Percentiles rank a stretch among this genome's conserved stretches.
Conservation (phyloP, 2,113 vertebrate species). For the Motacilla tschutschensis region DNA sequence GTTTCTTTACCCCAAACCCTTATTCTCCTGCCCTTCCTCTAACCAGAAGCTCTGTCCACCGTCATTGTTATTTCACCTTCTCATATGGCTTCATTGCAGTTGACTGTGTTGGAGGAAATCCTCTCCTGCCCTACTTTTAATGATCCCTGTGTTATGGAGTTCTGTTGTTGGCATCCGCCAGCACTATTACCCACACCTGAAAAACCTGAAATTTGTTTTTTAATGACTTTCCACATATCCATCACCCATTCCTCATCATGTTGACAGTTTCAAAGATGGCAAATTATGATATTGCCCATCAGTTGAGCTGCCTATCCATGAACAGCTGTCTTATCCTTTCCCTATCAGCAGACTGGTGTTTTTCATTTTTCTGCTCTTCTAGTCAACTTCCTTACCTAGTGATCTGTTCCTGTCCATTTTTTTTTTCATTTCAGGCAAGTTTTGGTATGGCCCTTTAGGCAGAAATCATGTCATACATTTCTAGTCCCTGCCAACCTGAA, state of each 20-base stretch:
- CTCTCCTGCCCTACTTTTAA: not conserved
- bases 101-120: not conserved
- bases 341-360: not conserved
- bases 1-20: not conserved
- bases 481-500: not conserved
- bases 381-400: not conserved
- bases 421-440: not conserved
- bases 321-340: not conserved
- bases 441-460: not conserved
- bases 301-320: not conserved
- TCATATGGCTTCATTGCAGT: not conserved
- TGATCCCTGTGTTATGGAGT: fast-evolving
- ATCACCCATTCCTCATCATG: not conserved
- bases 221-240: not conserved
- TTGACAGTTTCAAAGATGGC: not conserved
- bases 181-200: not conserved
- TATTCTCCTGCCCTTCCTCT: not conserved
- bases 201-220: not conserved
- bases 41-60: not conserved
- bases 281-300: not conserved
- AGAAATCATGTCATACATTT: not conserved
- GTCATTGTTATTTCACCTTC: not conserved
- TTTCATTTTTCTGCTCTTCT: not conserved
- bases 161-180: not conserved
- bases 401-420: not conserved